Conservation (phyloP, 2,113 vertebrate genomes). For the Hepsetus odoe region DNA sequence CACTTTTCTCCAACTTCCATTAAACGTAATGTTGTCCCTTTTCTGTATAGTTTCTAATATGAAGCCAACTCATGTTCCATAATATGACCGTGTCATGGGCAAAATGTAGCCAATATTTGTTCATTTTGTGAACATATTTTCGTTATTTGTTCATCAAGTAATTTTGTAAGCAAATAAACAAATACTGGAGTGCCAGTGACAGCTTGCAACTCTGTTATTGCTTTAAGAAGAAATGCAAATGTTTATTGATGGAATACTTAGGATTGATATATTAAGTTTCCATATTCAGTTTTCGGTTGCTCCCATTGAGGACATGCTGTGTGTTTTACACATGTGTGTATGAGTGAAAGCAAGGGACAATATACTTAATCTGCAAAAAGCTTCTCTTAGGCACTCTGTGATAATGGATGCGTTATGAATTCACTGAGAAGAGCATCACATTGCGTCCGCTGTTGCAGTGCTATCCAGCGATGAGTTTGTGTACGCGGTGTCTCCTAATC, state of each 20-base stretch:
- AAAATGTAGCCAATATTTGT: too few species aligned
- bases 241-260: background rate
- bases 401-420: conserved; percentile 68
- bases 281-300: background rate
- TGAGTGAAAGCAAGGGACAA: background rate
- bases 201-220: background rate
- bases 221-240: background rate
- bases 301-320: background rate
- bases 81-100: too few species aligned
- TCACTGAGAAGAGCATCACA: conserved; percentile 60
- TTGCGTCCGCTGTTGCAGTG: conserved; percentile 17
- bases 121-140: too few species aligned
- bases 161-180: background rate
- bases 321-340: background rate
- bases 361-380: conserved; percentile 57
- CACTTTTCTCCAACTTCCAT: too few species aligned
- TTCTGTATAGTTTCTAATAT: too few species aligned
- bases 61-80: too few species aligned
- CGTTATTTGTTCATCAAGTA: too few species aligned
- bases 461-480: conserved; percentile 55
- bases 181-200: background rate
- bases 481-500: conserved; percentile 66
- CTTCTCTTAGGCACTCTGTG: conserved; percentile 52
- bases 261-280: background rate
- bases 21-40: too few species aligned